Percentiles rank a stretch among this genome's conserved stretches.
Evolutionary conservation across 1,140 invertebrate genomes (phyloP).

Genomic region (Gerris buenoi): DNA sequence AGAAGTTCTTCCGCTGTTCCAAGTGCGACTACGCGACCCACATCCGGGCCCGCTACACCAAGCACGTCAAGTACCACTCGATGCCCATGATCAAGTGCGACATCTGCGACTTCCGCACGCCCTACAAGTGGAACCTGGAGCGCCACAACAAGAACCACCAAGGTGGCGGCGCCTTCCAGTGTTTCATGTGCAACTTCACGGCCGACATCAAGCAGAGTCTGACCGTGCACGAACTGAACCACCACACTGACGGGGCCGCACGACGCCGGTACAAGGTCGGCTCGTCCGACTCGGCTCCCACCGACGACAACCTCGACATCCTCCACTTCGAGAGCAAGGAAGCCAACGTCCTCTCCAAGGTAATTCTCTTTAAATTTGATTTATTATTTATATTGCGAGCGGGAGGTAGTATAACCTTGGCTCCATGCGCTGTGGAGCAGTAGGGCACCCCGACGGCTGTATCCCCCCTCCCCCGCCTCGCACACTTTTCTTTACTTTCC

Average conservation of each 20-base stretch:
- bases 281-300: constrained; percentile 39
- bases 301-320: neutral
- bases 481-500: neutral
- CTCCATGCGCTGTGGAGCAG: neutral
- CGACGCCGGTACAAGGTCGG: constrained; percentile 50
- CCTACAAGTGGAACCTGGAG: constrained; percentile 86
- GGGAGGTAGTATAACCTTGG: neutral
- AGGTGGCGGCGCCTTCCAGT: constrained; percentile 63
- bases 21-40: constrained; percentile 83
- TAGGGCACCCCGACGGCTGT: neutral
- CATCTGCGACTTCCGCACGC: constrained; percentile 80
- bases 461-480: neutral
- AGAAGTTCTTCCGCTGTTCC: constrained; percentile 64
- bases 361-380: neutral
- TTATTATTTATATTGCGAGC: neutral
- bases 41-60: constrained; percentile 74
- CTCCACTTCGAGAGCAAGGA: constrained; percentile 2
- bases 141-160: constrained; percentile 82
- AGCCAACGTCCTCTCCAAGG: neutral
- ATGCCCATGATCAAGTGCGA: constrained; percentile 88
- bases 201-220: constrained; percentile 83
- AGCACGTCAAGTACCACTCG: constrained; percentile 86
- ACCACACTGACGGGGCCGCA: constrained; percentile 50
- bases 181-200: constrained; percentile 77
- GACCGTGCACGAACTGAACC: constrained; percentile 80